Conservation (phyloP, 2,888 invertebrate species). For the Diaperis boleti region DNA sequence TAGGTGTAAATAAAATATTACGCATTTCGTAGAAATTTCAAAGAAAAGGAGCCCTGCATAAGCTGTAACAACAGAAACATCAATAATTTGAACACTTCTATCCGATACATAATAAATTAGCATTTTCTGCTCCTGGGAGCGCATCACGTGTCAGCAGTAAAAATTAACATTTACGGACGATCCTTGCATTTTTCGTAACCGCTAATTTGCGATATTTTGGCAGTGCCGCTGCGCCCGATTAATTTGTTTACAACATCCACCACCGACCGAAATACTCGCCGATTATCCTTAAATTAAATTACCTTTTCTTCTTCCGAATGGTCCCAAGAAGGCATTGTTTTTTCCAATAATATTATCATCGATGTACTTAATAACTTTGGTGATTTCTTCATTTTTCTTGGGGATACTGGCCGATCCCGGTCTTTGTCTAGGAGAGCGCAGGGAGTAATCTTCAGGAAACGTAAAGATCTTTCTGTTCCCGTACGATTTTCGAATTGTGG, state of each 20-base stretch:
- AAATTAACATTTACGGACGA: slow-evolving; percentile 20
- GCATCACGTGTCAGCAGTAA: slow-evolving; percentile 30
- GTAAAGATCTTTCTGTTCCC: slow-evolving; percentile 64
- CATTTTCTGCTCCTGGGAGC: slow-evolving; percentile 7
- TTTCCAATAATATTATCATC: slow-evolving; percentile 86
- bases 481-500: slow-evolving; percentile 65
- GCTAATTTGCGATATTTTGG: slow-evolving; percentile 7
- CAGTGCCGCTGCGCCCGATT: slow-evolving; percentile 20
- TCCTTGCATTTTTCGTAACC: slow-evolving; percentile 19
- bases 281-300: too few species aligned
- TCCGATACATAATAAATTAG: neutral
- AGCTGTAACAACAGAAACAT: neutral
- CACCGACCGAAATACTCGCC: too few species aligned
- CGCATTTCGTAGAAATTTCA: too few species aligned
- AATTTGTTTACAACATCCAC: slow-evolving; percentile 28
- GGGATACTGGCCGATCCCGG: slow-evolving; percentile 60
- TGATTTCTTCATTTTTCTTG: slow-evolving; percentile 75
- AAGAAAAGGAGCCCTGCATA: too few species aligned
- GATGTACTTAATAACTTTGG: slow-evolving; percentile 81
- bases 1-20: too few species aligned
- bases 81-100: too few species aligned
- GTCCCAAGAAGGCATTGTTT: slow-evolving; percentile 84
- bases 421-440: slow-evolving; percentile 62
- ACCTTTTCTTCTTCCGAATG: slow-evolving; percentile 87
- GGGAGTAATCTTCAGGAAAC: slow-evolving; percentile 64